A percentile compares a stretch with the other conserved stretches of the same genome.
Conservation (phyloP, 2,888 invertebrate species). For the Glaucopsyche alexis region DNA sequence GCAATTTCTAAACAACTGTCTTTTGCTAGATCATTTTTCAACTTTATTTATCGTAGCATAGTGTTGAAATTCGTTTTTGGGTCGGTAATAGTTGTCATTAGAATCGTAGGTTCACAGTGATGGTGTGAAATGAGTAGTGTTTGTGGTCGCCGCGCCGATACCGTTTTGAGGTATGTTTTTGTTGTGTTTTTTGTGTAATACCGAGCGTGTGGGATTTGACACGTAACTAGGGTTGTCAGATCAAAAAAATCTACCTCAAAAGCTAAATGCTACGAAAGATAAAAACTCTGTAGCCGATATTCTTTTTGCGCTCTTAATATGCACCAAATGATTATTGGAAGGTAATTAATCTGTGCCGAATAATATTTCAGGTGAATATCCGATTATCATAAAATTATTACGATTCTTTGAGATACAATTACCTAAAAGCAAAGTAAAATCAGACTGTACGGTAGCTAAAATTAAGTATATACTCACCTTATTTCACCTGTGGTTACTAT, state of each 20-base stretch:
- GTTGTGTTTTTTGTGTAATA: conserved; percentile 75
- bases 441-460: neutral
- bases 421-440: neutral
- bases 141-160: conserved; percentile 68
- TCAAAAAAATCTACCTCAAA: conserved; percentile 53
- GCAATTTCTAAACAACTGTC: neutral
- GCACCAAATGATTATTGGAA: neutral
- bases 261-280: conserved; percentile 43
- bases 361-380: neutral
- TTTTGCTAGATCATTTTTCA: neutral
- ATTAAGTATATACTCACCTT: neutral
- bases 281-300: neutral
- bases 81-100: conserved; percentile 59
- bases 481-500: neutral
- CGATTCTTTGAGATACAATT: neutral
- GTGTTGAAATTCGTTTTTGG: conserved; percentile 42
- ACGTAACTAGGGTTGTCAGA: conserved; percentile 71
- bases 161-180: conserved; percentile 75
- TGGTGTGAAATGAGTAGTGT: conserved; percentile 74
- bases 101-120: conserved; percentile 56
- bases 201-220: conserved; percentile 78
- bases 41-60: conserved; percentile 35
- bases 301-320: neutral
- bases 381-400: no score
- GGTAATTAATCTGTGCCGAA: neutral